Base-by-base conservation (phyloP, 2,113 vertebrate genomes). In the Helogale parvula region DNA sequence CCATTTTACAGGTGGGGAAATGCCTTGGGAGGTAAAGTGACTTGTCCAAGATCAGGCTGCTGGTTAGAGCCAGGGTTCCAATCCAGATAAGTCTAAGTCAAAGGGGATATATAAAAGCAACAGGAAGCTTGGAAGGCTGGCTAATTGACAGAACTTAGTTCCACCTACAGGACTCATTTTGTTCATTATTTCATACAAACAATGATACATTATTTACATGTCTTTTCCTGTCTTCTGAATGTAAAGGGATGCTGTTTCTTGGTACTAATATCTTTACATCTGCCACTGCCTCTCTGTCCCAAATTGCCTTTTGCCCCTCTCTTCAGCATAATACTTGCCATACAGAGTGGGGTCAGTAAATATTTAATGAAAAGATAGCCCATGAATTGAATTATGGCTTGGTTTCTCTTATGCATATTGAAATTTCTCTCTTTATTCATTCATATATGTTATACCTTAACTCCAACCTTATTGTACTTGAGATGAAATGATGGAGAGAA, bases 161-260 rank as follows among this genome's bases (percentile, higher is more conserved):
- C 50, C 60, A 19, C 38, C 29, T 25, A 27, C 6, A 81, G 14
- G 11, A 71, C 35, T 82, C 35, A 33, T 13, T 54, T n/a, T 47
- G 35, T 17, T 71, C 2, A 65, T 0, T 23, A 76, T 21, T 19
- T 79, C 38, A 52, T 7, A 54, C 1, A 60, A 29, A 41, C 54
- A 65, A 47, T 1, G 6, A 77, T 14, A 74, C 60, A 41, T 68
- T 83, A 29, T 54, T 96, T 60, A 54, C 9, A 57, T 38, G 50
- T 57, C 8, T 94, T 87, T 90, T 88, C 54, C 91, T 83, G 52
- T 76, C n/a, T 96, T 16, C 7, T 79, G 29, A 86, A 69, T 71
- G 95, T 72, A 72, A 79, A 97, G 72, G 72, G 33, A 89, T n/a
- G 7, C 33, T 83, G 45, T 9, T 27, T 92, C 86, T 79, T 52